Evolutionary conservation across 2,888 invertebrate species (phyloP), one percentile per base, ranked within the genome.

Genomic region (Troides aeacus): DNA sequence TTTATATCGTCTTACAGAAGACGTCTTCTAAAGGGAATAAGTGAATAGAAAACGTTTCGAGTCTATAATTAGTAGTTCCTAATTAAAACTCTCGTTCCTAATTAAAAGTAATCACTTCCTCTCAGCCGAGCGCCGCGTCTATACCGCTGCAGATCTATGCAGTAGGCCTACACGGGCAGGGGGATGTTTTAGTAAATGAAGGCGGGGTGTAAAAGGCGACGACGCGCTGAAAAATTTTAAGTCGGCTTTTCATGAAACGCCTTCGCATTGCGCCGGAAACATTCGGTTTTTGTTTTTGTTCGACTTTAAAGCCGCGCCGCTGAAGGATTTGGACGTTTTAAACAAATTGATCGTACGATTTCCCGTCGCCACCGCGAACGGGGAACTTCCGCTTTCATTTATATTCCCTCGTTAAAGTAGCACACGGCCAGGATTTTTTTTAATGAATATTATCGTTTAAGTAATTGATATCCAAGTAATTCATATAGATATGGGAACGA

Each of bases 151-250:
- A 79, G 62, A 70, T 81, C 84, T 83, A 74, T 58, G 39, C 64
- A 53, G 62, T 66, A 76, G 73, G 75, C 78, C 76, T 76, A 76
- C 80, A 82, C 77, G 78, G 77, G 39, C 8, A 10, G 39, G 39
- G 81, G 83, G 82, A 84, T 86, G 85, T 89, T 88, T 89, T 89
- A 89, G 88, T 86, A 89, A 90, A 90, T 89, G 90, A 90, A 85
- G 78, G 81, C 78, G 81, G 82, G n/a, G 78, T 78, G 79, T 75
- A 76, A 84, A 30, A 84, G 83, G 81, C 83, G 79, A 79, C 77
- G 74, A 78, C 83, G 81, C 81, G 81, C 65, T 74, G 73, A 72
- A 77, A 72, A 71, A 74, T 68, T 68, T 65, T 53, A 56, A 68
- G 58, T 66, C 53, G 17, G 59, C 62, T 62, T 63, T 65, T 62